These are phyloP conservation scores for Aldrovandia affinis DNA, from an alignment of 2,797 vertebrate genomes.

Conservation along the genomic window DNA sequence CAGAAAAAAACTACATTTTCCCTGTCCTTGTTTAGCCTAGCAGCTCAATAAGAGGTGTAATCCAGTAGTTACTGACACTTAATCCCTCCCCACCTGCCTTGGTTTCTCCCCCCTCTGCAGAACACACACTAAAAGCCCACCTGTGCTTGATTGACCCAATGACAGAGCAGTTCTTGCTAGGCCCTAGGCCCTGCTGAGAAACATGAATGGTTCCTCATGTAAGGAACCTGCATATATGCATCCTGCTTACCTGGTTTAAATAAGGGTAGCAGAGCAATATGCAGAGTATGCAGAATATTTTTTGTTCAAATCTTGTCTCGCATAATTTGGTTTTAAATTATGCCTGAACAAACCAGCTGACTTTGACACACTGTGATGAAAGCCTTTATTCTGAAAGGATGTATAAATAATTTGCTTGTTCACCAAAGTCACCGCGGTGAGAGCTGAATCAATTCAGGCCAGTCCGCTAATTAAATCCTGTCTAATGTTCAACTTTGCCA, in stretches of 20 bases:
- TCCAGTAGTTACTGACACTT: neutral
- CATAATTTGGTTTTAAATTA: neutral
- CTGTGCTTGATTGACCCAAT: neutral
- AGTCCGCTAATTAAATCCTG: slow-evolving; percentile 20
- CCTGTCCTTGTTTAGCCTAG: neutral
- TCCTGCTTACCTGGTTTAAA: neutral
- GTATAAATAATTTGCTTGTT: neutral
- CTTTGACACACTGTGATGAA: neutral
- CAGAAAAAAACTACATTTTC: neutral
- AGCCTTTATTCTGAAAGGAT: neutral
- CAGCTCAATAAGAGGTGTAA: neutral
- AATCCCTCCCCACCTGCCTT: neutral
- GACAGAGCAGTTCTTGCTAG: neutral
- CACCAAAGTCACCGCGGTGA: neutral
- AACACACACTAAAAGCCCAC: neutral
- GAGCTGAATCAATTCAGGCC: slow-evolving; percentile 12
- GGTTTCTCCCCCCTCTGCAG: neutral
- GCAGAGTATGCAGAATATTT: neutral
- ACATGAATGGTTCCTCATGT: neutral
- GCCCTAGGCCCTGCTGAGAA: neutral
- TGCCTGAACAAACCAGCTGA: neutral
- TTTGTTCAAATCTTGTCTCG: neutral
- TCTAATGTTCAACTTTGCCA: neutral
- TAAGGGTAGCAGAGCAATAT: neutral
- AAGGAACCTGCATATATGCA: neutral